Percentiles rank a stretch among this genome's conserved stretches.
phyloP scores from a whole-genome alignment of 1,140 invertebrate species.

The Drosophila ananassae region DNA sequence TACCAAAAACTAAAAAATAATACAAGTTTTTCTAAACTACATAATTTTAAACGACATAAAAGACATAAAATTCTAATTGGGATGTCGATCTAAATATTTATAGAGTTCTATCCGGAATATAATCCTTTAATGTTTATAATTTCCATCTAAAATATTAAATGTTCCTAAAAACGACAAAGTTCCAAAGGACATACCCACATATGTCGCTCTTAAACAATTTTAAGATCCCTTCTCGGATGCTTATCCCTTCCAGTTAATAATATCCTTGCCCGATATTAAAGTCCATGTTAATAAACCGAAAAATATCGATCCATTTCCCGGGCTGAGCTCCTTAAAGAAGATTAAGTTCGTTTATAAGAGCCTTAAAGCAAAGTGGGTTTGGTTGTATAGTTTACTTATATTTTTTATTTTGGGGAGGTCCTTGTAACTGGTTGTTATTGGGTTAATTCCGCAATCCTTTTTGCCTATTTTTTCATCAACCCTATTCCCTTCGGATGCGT shows the following conservation, averaged over 20 bases:
- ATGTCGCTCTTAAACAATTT: neutral
- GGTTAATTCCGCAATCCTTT: slow-evolving; percentile 41
- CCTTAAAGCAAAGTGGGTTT: neutral
- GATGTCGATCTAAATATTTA: too few relatives aligned
- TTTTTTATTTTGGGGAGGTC: neutral
- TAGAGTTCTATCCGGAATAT: too few relatives aligned
- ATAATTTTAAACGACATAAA: too few relatives aligned
- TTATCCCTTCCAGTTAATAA: neutral
- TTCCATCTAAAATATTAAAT: too few relatives aligned
- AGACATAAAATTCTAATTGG: too few relatives aligned
- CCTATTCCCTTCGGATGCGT: neutral
- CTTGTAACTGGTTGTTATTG: slow-evolving; percentile 24
- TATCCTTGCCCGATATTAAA: neutral
- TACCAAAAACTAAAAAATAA: too few relatives aligned
- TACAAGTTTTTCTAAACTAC: too few relatives aligned
- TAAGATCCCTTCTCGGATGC: neutral
- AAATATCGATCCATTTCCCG: slow-evolving; percentile 21
- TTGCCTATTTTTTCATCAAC: neutral
- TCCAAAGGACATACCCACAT: neutral
- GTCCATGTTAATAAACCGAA: neutral
- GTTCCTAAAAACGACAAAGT: neutral
- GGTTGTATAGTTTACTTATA: slow-evolving; percentile 3
- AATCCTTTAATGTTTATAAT: too few relatives aligned
- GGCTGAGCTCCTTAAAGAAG: slow-evolving; percentile 13
- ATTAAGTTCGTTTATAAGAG: neutral